Evolutionary conservation across 2,797 vertebrate species (phyloP).

Genomic region (Microtus californicus): DNA sequence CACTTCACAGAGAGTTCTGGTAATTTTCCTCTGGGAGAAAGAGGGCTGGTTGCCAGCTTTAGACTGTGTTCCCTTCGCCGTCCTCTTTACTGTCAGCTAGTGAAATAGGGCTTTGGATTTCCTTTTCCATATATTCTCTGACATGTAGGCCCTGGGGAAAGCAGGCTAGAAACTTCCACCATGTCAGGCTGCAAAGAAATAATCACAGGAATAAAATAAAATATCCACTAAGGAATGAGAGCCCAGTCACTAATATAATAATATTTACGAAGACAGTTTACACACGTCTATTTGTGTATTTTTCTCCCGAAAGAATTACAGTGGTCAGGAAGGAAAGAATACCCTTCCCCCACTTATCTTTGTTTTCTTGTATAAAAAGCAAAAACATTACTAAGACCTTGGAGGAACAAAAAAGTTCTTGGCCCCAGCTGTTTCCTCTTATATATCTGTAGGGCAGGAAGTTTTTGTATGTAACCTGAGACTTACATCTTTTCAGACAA

Average conservation of each 20-base stretch:
- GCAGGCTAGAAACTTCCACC: constrained; percentile 59
- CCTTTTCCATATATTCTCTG: constrained; percentile 33
- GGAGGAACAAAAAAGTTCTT: neutral
- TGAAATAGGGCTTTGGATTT: constrained; percentile 70
- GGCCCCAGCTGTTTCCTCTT: neutral
- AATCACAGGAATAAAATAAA: constrained; percentile 19
- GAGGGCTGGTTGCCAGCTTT: constrained; percentile 55
- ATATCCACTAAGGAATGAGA: neutral
- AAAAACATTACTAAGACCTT: constrained; percentile 2
- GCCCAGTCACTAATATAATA: rapidly evolving
- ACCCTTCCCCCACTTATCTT: neutral
- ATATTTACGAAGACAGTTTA: neutral
- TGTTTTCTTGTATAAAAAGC: constrained; percentile 12
- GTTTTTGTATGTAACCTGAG: neutral
- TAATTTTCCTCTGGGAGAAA: constrained; percentile 82
- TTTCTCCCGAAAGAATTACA: neutral
- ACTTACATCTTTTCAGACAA: neutral
- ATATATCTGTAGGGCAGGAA: neutral
- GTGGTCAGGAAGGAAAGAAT: constrained; percentile 21
- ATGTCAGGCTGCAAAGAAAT: constrained; percentile 61
- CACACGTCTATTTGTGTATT: neutral
- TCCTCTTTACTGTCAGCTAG: constrained; percentile 39
- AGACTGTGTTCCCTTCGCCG: neutral
- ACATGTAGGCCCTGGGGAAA: constrained; percentile 49
- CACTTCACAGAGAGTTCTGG: constrained; percentile 65